Evolutionary conservation across 2,113 vertebrate genomes (phyloP).

Genomic region (Tenrec ecaudatus): DNA sequence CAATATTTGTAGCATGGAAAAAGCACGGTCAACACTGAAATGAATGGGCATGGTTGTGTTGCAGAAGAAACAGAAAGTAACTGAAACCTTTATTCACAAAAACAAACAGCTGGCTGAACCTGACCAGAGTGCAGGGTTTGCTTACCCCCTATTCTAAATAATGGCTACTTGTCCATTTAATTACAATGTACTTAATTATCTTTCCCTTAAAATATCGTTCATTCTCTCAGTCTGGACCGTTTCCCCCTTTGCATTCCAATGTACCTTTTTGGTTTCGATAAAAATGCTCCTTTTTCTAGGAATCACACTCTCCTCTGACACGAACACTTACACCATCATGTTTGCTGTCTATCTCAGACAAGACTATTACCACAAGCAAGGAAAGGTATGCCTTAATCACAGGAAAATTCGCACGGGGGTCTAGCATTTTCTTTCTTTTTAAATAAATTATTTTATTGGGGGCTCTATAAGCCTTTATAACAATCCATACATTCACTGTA

Average conservation of each 20-base stretch:
- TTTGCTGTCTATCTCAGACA: neutral
- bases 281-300: neutral
- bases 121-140: neutral
- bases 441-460: too few species aligned
- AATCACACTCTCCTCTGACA: neutral
- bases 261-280: neutral
- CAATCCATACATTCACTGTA: too few species aligned
- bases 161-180: neutral
- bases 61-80: too few species aligned
- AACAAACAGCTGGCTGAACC: neutral
- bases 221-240: neutral
- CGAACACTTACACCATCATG: neutral
- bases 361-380: neutral
- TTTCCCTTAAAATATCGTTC: neutral
- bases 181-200: neutral
- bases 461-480: too few species aligned
- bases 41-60: neutral
- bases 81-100: constrained; percentile 11
- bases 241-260: neutral
- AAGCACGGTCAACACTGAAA: neutral
- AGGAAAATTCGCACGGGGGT: neutral
- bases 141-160: neutral
- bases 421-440: neutral
- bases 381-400: neutral
- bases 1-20: neutral